Evolutionary conservation across 2,113 vertebrate genomes (phyloP), one percentile per base, ranked within the genome.

Genomic region (Monopterus albus): DNA sequence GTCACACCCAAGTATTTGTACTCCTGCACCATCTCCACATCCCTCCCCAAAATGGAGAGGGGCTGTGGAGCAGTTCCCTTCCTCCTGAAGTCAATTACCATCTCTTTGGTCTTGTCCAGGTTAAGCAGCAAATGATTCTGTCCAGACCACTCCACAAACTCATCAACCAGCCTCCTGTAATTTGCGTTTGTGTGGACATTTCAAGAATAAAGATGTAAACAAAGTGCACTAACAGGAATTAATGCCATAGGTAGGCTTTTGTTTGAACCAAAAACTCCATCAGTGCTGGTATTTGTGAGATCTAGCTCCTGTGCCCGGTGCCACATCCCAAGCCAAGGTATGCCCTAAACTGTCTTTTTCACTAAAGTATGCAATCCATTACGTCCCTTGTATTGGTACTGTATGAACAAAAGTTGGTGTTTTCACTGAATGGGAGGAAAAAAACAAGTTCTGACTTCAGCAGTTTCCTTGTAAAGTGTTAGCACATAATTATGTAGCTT

Each of bases 351-450:
- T 7, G 5, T 56, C 13, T 18, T 25, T 42, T 49, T 33, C 20
- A 43, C 57, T 57, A 18, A 55, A 62, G 23, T n/a, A 21, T 50
- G 63, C 33, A 72, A 15, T 45, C 74, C 38, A 14, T 83, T 82
- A 74, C 81, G 75, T 50, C 60, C 65, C 51, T 40, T 55, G 33
- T 55, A 49, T 49, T 72, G 69, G 66, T 80, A 58, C n/a, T n/a
- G n/a, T n/a, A n/a, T 77, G 40, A 82, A 81, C 87, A 77, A 84
- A 81, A 35, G 63, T 77, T 86, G 89, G 88, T 91, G 84, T 87
- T 90, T 85, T 84, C 75, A 76, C 68, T 78, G 7, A 87, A 81
- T 47, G 82, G 90, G 90, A 90, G 90, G 90, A 91, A 90, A 92
- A 87, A 89, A 91, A 88, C 84, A 87, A 78, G 68, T 78, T 79